A percentile compares a stretch with the other conserved stretches of the same genome.
These are phyloP conservation scores for Rhabdornis inornatus DNA, from an alignment of 2,113 vertebrate genomes.

Conservation along the genomic window DNA sequence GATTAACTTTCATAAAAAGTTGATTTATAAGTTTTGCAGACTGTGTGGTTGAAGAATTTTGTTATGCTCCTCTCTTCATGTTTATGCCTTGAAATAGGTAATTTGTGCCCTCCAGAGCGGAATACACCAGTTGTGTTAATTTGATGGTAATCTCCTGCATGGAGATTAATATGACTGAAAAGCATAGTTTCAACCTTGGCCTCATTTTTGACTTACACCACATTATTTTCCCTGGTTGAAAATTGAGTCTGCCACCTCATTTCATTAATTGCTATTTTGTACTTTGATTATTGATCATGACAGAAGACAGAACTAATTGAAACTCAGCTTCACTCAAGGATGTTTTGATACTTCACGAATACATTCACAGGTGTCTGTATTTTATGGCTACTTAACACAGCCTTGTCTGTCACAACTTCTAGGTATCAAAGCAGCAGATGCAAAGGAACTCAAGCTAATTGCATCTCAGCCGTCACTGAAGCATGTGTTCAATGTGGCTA, in stretches of 20 bases:
- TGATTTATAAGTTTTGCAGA: neutral
- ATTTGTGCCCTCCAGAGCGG: neutral
- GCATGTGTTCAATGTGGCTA: slow-evolving; percentile 83
- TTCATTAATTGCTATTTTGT: neutral
- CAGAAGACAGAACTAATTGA: neutral
- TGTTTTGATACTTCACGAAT: neutral
- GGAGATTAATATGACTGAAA: neutral
- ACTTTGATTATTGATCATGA: neutral
- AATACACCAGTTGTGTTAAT: neutral
- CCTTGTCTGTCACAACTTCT: slow-evolving; percentile 5
- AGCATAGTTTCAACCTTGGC: neutral
- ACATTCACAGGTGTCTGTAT: neutral
- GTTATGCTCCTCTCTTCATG: neutral
- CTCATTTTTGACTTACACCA: neutral
- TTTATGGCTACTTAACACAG: neutral
- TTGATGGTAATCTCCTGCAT: neutral
- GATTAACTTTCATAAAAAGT: neutral
- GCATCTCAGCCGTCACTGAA: slow-evolving; percentile 84
- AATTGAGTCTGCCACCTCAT: neutral
- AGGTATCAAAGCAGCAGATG: slow-evolving; percentile 91
- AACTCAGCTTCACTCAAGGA: neutral
- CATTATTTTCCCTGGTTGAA: neutral
- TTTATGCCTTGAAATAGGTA: neutral
- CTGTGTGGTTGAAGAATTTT: neutral
- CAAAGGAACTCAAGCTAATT: slow-evolving; percentile 85